Evolutionary conservation across 2,888 invertebrate species (phyloP).

Genomic region (Lasioglossum oenotherae): DNA sequence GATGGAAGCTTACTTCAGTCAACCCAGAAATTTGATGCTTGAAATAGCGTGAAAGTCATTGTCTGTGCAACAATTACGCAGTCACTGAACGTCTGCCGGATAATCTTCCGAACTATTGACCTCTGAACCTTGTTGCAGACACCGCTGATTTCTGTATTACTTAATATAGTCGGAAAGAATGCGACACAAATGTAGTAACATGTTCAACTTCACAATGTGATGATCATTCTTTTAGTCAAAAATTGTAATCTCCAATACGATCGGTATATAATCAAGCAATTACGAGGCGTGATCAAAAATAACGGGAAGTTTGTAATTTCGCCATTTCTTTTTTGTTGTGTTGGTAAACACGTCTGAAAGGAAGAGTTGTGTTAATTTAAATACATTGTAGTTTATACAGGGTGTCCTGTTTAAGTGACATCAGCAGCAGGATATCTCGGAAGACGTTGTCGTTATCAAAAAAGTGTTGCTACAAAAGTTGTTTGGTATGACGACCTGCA

Average conservation of each 20-base stretch:
- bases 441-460: no score
- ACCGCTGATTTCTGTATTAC: not conserved
- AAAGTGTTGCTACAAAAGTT: no score
- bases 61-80: conserved; percentile 29
- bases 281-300: not conserved
- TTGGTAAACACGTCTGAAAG: no score
- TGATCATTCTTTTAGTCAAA: no score
- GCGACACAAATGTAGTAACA: not conserved
- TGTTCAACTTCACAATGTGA: not conserved
- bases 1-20: not conserved
- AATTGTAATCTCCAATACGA: not conserved
- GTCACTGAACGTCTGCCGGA: conserved; percentile 22
- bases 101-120: conserved; percentile 60
- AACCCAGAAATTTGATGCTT: not conserved
- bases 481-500: no score
- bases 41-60: not conserved
- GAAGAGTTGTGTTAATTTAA: no score
- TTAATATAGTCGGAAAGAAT: not conserved
- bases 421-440: no score
- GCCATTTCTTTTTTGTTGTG: no score
- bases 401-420: no score
- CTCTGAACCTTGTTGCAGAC: conserved; percentile 26
- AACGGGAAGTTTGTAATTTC: no score
- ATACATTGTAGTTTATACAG: no score
- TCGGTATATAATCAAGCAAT: not conserved